Conservation (phyloP, 2,113 vertebrate genomes). For the Oryzias javanicus region DNA sequence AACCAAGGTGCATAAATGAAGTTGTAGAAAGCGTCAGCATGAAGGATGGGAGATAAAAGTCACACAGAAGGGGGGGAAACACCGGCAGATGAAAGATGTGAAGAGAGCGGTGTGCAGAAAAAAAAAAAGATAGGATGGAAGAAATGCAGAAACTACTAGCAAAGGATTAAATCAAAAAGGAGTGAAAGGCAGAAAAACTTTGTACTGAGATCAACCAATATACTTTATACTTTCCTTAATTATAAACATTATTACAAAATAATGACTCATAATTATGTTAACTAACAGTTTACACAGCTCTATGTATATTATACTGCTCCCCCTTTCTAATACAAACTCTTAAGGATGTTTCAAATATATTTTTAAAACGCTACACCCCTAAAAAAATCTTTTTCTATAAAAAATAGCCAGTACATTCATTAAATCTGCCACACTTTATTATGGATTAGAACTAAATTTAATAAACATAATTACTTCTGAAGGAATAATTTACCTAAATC, state of each 20-base stretch:
- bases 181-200: not conserved
- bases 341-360: no score
- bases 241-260: no score
- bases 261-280: no score
- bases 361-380: no score
- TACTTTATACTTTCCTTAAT: no score
- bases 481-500: slow-evolving; percentile 11
- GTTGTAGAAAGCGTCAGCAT: slow-evolving; percentile 3
- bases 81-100: slow-evolving; percentile 2
- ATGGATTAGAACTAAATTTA: not conserved
- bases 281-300: no score
- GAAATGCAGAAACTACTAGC: slow-evolving; percentile 15
- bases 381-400: no score
- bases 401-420: not conserved
- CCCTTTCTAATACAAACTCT: no score
- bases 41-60: slow-evolving; percentile 6
- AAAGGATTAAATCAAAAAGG: slow-evolving; percentile 17
- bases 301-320: no score
- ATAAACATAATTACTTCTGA: slow-evolving; percentile 15
- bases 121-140: not conserved
- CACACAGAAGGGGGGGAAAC: slow-evolving; percentile 1
- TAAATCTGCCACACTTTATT: slow-evolving; percentile 13
- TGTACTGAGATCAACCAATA: not conserved
- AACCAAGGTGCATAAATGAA: slow-evolving; percentile 14
- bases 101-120: slow-evolving; percentile 8